Percentiles rank a stretch among this genome's conserved stretches.
Conservation (phyloP, 1,140 invertebrate genomes). For the Camponotus vicinus region DNA sequence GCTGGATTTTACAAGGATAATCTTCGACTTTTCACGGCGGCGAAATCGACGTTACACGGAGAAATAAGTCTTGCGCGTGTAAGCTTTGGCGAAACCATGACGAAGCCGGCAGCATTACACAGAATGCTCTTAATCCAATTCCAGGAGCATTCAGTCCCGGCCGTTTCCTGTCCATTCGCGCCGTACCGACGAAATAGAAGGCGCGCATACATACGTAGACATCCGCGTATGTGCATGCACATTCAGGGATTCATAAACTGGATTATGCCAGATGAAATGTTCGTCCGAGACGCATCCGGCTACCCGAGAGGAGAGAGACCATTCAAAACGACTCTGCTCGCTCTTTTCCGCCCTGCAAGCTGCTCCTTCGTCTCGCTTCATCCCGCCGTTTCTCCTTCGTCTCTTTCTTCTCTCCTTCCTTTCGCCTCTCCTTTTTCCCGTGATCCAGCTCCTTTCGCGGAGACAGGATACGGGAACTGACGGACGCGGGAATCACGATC, state of each 20-base stretch:
- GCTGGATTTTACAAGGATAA: conserved; percentile 34
- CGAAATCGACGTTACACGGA: conserved; percentile 36
- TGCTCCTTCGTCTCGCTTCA: conserved; percentile 30
- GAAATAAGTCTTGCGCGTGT: conserved; percentile 9
- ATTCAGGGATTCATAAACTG: conserved; percentile 80
- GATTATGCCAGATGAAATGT: conserved; percentile 80
- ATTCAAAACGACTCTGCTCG: conserved; percentile 76
- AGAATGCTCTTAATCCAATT: conserved; percentile 79
- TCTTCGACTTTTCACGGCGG: conserved; percentile 36
- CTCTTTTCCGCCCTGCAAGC: conserved; percentile 55
- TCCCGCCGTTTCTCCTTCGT: neutral
- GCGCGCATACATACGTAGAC: conserved; percentile 61
- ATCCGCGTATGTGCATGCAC: conserved; percentile 14
- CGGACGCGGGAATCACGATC: conserved; percentile 75
- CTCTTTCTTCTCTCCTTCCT: conserved; percentile 34
- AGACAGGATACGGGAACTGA: conserved; percentile 75
- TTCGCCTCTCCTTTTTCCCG: conserved; percentile 70
- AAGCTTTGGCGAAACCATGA: conserved; percentile 60
- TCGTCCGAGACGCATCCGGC: conserved; percentile 81
- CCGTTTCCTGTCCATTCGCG: conserved; percentile 83
- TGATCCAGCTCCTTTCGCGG: conserved; percentile 78
- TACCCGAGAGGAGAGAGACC: conserved; percentile 77
- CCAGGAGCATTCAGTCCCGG: conserved; percentile 77
- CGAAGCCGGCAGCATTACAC: conserved; percentile 55
- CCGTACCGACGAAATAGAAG: conserved; percentile 75